phyloP scores from a whole-genome alignment of 2,888 invertebrate species.

The Dastarcus helophoroides region DNA sequence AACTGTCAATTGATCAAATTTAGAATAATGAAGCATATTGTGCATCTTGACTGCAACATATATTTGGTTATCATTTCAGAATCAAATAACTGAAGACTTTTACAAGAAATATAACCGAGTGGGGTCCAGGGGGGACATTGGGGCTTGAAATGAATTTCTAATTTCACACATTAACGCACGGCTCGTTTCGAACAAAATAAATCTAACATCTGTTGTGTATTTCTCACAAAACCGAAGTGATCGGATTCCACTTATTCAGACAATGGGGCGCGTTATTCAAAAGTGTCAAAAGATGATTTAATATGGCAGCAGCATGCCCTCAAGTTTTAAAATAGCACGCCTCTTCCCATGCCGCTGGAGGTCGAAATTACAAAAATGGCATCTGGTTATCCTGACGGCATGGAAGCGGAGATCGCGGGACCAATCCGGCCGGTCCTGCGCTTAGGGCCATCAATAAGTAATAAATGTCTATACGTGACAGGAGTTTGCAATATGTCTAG shows the following conservation, averaged over 20 bases:
- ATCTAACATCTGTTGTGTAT: constrained; percentile 8
- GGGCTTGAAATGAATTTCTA: too few species aligned
- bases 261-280: constrained; percentile 5
- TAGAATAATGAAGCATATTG: too few species aligned
- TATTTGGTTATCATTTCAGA: too few species aligned
- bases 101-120: too few species aligned
- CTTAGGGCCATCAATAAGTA: constrained; percentile 28
- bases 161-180: constrained; percentile 9
- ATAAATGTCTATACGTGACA: constrained; percentile 22
- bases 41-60: too few species aligned
- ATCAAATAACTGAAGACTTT: too few species aligned
- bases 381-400: too few species aligned
- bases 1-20: too few species aligned
- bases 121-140: too few species aligned
- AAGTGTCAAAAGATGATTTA: constrained; percentile 9
- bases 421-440: constrained; percentile 25
- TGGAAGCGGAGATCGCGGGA: constrained; percentile 26
- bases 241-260: constrained; percentile 8
- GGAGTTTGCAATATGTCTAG: constrained; percentile 22
- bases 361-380: constrained; percentile 27
- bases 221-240: constrained; percentile 3
- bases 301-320: constrained; percentile 7
- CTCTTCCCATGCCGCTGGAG: constrained; percentile 18
- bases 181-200: constrained; percentile 4
- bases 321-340: constrained; percentile 10